These are phyloP conservation scores for Iselma pallidipennis DNA, from an alignment of 2,888 invertebrate species.

Conservation along the genomic window DNA sequence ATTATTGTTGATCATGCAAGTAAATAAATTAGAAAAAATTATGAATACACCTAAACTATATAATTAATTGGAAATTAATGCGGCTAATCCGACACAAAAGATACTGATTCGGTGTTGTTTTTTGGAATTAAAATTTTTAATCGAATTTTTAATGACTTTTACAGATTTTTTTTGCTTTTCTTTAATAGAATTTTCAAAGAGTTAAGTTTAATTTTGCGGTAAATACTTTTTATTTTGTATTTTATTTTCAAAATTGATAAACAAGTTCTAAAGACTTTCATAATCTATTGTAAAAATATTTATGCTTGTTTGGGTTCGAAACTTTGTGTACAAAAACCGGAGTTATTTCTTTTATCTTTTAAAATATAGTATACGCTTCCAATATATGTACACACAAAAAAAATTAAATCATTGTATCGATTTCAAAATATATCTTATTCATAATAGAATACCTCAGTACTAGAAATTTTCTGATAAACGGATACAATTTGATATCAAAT, in stretches of 20 bases:
- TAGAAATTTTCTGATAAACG: no score
- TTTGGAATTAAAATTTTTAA: neutral
- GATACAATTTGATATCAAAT: no score
- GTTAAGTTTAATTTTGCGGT: neutral
- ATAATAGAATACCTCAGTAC: no score
- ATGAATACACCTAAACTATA: neutral
- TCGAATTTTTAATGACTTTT: neutral
- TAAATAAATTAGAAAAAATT: no score
- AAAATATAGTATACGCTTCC: no score
- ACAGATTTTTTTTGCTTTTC: neutral
- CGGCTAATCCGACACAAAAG: neutral
- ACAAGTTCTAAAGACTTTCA: neutral
- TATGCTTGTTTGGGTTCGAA: constrained; percentile 1
- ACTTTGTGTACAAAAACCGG: neutral
- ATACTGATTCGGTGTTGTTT: neutral
- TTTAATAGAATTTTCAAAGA: neutral
- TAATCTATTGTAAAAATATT: neutral
- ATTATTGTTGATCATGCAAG: neutral
- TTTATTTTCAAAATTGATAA: no score
- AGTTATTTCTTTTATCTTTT: neutral
- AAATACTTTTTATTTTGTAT: neutral
- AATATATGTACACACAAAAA: no score
- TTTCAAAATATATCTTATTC: no score
- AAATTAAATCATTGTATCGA: no score
- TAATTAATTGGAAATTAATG: neutral